These are phyloP conservation scores for Ancistrus triradiatus DNA, from an alignment of 2,113 vertebrate species.

Conservation along the genomic window DNA sequence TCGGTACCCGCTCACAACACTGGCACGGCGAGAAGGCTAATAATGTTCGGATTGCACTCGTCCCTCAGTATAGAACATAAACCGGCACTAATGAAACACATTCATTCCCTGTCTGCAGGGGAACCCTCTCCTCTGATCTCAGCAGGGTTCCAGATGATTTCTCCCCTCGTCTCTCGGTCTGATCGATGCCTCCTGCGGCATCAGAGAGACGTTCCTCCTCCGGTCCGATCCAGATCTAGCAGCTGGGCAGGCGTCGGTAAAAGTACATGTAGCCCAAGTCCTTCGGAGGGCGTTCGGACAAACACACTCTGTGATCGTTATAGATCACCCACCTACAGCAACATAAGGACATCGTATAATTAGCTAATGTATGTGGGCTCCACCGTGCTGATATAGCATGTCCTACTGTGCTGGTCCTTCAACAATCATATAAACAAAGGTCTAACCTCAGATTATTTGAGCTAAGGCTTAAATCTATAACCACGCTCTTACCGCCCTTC, in stretches of 20 bases:
- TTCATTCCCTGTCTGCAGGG: no score
- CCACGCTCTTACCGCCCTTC: no score
- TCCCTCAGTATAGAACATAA: slow-evolving; percentile 57
- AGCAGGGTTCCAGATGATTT: no score
- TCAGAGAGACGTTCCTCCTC: slow-evolving; percentile 65
- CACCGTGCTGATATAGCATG: no score
- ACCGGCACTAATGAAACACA: no score
- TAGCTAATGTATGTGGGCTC: no score
- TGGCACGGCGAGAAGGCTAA: slow-evolving; percentile 50
- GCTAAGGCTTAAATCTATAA: no score
- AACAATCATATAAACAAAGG: no score
- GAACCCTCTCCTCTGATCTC: no score
- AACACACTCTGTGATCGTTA: slow-evolving; percentile 96
- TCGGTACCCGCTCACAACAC: slow-evolving; percentile 50
- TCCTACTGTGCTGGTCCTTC: no score
- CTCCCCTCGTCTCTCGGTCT: slow-evolving; percentile 14
- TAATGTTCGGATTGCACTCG: slow-evolving; percentile 60
- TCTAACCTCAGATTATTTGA: no score
- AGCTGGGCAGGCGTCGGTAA: slow-evolving; percentile 88
- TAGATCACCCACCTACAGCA: slow-evolving; percentile 96
- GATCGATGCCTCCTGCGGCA: slow-evolving; percentile 45
- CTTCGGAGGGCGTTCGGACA: slow-evolving; percentile 94
- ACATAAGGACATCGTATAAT: not conserved
- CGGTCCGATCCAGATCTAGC: slow-evolving; percentile 68
- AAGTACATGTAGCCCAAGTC: slow-evolving; percentile 99